Percentiles rank a stretch among this genome's conserved stretches.
phyloP scores from a whole-genome alignment of 2,113 vertebrate genomes.

The Entelurus aequoreus region DNA sequence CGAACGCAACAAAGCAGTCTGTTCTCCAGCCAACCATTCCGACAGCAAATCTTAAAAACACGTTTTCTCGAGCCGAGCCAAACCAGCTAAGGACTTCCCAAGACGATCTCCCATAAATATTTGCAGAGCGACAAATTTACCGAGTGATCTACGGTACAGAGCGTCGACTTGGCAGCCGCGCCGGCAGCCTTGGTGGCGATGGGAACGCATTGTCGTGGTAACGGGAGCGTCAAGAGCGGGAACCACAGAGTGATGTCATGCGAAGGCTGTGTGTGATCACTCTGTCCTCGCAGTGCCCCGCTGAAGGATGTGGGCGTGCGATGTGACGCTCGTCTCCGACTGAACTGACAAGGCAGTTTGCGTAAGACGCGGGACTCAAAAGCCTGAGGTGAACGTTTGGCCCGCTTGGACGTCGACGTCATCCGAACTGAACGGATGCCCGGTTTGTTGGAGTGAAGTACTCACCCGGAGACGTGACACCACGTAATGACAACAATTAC shows the following conservation, averaged over 20 bases:
- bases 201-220: conserved; percentile 32
- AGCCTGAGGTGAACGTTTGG: conserved; percentile 6
- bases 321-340: background rate
- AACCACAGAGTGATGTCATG: conserved; percentile 54
- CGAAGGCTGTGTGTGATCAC: conserved; percentile 24
- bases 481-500: conserved; percentile 6
- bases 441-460: background rate
- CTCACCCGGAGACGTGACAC: background rate
- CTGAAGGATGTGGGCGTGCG: conserved; percentile 15
- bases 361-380: background rate
- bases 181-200: conserved; percentile 4
- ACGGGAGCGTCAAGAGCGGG: conserved; percentile 31
- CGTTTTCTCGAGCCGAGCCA: background rate
- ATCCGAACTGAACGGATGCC: background rate
- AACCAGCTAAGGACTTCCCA: conserved; percentile 48
- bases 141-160: conserved; percentile 20
- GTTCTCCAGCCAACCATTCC: too few species aligned
- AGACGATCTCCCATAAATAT: conserved; percentile 55
- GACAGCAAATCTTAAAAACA: too few species aligned
- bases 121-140: conserved; percentile 56
- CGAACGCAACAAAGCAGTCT: too few species aligned
- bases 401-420: background rate
- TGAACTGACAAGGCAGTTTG: background rate
- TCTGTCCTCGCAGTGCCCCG: conserved; percentile 33
- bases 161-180: conserved; percentile 50